These are phyloP conservation scores for Falcunculus frontatus DNA, from an alignment of 2,113 vertebrate genomes.

Conservation along the genomic window DNA sequence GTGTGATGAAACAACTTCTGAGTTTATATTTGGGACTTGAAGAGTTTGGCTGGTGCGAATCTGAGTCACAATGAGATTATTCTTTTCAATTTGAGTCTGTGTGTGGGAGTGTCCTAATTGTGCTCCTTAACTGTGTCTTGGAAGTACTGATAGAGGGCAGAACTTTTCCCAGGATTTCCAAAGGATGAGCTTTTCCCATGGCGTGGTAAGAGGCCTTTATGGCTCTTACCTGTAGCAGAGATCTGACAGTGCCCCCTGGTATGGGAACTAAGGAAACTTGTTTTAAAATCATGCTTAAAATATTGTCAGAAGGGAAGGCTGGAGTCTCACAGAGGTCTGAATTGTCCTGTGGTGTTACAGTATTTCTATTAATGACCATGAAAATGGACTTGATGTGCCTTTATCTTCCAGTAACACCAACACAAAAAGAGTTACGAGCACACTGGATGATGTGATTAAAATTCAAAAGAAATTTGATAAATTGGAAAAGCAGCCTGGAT, in stretches of 20 bases:
- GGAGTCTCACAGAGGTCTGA: not conserved
- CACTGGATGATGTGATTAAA: not conserved
- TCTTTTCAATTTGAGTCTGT: not conserved
- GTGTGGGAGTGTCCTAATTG: not conserved
- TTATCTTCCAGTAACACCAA: not conserved
- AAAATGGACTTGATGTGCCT: not conserved
- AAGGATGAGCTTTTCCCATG: not conserved
- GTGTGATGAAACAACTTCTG: not conserved
- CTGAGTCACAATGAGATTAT: not conserved
- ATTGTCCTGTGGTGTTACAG: not conserved
- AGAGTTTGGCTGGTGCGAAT: not conserved
- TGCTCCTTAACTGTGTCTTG: not conserved
- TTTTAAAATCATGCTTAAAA: not conserved
- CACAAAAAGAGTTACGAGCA: not conserved
- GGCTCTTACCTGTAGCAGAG: not conserved
- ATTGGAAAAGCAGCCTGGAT: not conserved
- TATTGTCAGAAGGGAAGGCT: not conserved
- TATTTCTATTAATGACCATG: not conserved
- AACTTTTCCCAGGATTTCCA: not conserved
- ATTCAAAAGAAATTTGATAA: not conserved
- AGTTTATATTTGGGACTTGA: not conserved
- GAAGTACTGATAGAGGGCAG: not conserved
- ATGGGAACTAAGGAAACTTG: not conserved
- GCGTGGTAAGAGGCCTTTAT: not conserved
- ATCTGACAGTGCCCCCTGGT: not conserved